Percentiles rank a stretch among this genome's conserved stretches.
These are phyloP conservation scores for Onychomys arenicola DNA, from an alignment of 2,797 vertebrate genomes.

Conservation along the genomic window DNA sequence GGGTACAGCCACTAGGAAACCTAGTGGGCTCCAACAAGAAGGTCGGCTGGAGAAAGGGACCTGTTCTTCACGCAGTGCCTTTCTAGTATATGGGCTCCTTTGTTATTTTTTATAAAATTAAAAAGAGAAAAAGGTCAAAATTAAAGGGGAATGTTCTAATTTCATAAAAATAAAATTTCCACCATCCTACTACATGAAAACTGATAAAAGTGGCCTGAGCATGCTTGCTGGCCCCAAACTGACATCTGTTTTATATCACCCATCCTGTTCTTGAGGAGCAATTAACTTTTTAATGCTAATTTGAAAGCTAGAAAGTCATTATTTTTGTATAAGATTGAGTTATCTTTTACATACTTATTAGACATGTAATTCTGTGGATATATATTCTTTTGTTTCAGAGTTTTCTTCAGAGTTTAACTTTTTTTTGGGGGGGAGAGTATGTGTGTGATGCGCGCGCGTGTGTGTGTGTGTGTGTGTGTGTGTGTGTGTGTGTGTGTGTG, in stretches of 20 bases:
- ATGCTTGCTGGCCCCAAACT: neutral
- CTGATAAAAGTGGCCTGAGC: neutral
- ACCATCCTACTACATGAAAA: neutral
- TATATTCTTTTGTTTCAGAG: conserved; percentile 25
- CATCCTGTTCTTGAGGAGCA: neutral
- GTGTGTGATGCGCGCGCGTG: neutral
- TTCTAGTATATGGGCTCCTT: neutral
- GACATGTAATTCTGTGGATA: conserved; percentile 35
- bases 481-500: neutral
- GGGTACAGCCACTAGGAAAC: too few relatives aligned
- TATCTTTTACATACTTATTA: neutral
- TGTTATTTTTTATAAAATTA: conserved; percentile 38
- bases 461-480: neutral
- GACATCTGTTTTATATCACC: neutral
- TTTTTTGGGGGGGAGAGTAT: neutral
- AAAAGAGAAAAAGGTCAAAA: neutral
- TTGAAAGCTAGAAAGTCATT: conserved; percentile 26
- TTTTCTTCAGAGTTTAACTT: conserved; percentile 23
- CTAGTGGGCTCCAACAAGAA: too few relatives aligned
- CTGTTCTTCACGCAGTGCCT: neutral
- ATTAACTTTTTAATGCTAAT: neutral
- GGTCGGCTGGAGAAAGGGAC: neutral
- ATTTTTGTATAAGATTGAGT: neutral
- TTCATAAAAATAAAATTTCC: conserved; percentile 2
- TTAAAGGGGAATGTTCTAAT: neutral